These are phyloP conservation scores for Beroe ovata DNA, from an alignment of 37 sponge, comb jelly and placozoan species.

Conservation along the genomic window DNA sequence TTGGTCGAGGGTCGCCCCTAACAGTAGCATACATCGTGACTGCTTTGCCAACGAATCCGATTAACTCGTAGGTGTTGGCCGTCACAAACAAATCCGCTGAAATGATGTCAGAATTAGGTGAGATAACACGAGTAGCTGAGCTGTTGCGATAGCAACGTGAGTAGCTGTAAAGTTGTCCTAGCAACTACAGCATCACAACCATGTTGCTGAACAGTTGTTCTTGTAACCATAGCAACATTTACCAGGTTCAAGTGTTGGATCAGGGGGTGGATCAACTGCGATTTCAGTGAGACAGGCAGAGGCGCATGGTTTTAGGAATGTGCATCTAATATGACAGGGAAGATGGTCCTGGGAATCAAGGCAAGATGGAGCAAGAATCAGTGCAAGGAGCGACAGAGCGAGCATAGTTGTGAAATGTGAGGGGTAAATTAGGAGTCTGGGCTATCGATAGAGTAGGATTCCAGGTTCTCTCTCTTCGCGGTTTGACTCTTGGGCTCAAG, in stretches of 20 bases:
- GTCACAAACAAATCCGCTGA: slow-evolving; percentile 66
- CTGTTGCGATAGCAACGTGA: too few relatives aligned
- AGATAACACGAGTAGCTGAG: too few relatives aligned
- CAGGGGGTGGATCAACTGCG: neutral
- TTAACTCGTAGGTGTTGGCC: slow-evolving; percentile 59
- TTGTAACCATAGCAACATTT: neutral
- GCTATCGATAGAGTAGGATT: too few relatives aligned
- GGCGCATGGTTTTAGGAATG: neutral
- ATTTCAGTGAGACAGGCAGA: neutral
- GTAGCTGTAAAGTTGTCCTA: too few relatives aligned
- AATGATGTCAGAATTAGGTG: neutral
- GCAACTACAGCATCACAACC: too few relatives aligned
- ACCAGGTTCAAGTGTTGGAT: neutral
- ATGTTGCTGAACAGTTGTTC: neutral
- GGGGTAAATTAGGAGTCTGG: too few relatives aligned
- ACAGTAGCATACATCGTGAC: slow-evolving; percentile 66
- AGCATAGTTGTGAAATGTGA: too few relatives aligned
- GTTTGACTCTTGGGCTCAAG: too few relatives aligned
- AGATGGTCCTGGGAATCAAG: neutral
- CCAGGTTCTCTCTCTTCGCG: too few relatives aligned
- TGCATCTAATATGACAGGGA: neutral
- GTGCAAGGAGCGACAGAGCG: too few relatives aligned
- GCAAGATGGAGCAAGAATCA: too few relatives aligned
- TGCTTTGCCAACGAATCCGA: slow-evolving; percentile 44
- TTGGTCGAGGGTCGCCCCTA: slow-evolving; percentile 31